A percentile compares a stretch with the other conserved stretches of the same genome.
Evolutionary conservation across 2,113 vertebrate genomes (phyloP).

Genomic region (Strix uralensis): DNA sequence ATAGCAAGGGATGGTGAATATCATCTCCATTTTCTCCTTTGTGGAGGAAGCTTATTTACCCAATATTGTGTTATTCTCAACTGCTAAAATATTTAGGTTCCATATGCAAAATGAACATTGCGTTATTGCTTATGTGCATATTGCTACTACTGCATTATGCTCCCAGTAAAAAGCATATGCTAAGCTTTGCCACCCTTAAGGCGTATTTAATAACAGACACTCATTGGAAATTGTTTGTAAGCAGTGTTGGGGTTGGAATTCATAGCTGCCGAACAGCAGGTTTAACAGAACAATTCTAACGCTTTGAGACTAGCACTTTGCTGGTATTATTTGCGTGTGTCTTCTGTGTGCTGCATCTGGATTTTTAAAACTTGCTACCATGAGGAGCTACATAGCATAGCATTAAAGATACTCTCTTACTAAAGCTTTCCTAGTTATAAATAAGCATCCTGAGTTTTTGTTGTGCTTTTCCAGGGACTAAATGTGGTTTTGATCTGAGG

Average conservation of each 20-base stretch:
- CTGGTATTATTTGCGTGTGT: neutral
- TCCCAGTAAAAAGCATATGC: neutral
- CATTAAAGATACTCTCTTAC: neutral
- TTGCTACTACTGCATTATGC: neutral
- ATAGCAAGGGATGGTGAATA: neutral
- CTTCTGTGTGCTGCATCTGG: neutral
- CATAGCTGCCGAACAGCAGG: neutral
- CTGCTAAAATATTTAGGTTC: slow-evolving; percentile 47
- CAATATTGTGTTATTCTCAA: neutral
- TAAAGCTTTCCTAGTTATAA: neutral
- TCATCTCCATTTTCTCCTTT: neutral
- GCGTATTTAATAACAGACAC: neutral
- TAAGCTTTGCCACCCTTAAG: neutral
- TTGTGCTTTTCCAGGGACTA: neutral
- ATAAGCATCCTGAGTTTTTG: neutral
- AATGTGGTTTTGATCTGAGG: neutral
- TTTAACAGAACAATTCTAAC: neutral
- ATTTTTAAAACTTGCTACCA: neutral
- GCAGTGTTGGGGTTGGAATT: neutral
- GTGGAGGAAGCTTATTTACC: neutral
- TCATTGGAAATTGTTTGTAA: neutral
- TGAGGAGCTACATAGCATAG: neutral
- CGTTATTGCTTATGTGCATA: neutral
- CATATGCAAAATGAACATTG: neutral
- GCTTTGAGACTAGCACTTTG: neutral